A percentile compares a stretch with the other conserved stretches of the same genome.
These are phyloP conservation scores for Mactra quadrangularis DNA, from an alignment of 1,140 invertebrate species.

Conservation along the genomic window DNA sequence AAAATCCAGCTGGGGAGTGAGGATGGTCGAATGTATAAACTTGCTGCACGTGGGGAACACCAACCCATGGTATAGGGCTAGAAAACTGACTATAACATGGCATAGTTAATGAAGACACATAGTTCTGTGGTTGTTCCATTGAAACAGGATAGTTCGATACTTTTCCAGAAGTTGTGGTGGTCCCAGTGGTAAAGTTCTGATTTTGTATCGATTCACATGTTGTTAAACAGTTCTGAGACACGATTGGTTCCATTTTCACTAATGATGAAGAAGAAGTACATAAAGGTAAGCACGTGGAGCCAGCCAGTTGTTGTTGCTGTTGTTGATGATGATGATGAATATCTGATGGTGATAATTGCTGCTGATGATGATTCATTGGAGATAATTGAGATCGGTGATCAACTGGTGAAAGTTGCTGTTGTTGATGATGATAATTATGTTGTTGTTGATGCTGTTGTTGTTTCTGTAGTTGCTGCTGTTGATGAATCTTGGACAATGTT, in stretches of 20 bases:
- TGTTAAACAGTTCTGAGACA: conserved; percentile 1
- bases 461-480: conserved; percentile 39
- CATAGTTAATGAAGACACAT: conserved; percentile 7
- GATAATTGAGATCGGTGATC: conserved; percentile 13
- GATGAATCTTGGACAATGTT: conserved; percentile 35
- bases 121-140: conserved; percentile 34
- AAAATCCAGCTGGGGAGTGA: conserved; percentile 36
- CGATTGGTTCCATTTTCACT: conserved; percentile 24
- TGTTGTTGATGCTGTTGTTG: conserved; percentile 25
- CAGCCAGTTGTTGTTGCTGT: neutral
- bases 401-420: conserved; percentile 23
- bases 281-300: neutral
- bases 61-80: conserved; percentile 12
- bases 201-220: neutral
- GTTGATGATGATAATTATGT: neutral
- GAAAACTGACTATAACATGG: conserved; percentile 23
- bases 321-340: conserved; percentile 8
- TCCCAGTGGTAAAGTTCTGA: conserved; percentile 43
- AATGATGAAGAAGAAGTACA: neutral
- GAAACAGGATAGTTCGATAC: conserved; percentile 15
- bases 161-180: conserved; percentile 20
- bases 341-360: neutral
- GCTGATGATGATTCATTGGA: conserved; percentile 27
- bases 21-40: conserved; percentile 40
- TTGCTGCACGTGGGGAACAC: neutral